These are phyloP conservation scores for Parelbella ahira DNA, from an alignment of 2,888 invertebrate species.

Conservation along the genomic window DNA sequence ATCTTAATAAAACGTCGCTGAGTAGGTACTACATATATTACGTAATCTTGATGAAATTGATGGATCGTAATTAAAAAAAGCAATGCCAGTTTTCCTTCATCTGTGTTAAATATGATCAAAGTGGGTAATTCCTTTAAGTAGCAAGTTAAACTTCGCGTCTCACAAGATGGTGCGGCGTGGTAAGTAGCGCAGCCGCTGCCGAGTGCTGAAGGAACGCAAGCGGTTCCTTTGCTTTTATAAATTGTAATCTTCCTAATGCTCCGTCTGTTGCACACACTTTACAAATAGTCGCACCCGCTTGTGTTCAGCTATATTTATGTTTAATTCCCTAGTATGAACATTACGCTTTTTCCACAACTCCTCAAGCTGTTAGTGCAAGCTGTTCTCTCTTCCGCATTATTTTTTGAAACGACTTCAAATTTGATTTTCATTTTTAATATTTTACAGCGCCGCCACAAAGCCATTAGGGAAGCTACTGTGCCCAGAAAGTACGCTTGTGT, in stretches of 20 bases:
- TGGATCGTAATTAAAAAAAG: too few relatives aligned
- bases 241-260: slow-evolving; percentile 78
- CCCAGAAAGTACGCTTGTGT: slow-evolving; percentile 13
- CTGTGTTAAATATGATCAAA: too few relatives aligned
- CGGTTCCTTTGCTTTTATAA: slow-evolving; percentile 62
- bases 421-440: slow-evolving; percentile 31
- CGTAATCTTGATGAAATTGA: too few relatives aligned
- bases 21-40: too few relatives aligned
- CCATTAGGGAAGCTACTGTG: slow-evolving; percentile 10
- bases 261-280: slow-evolving; percentile 56
- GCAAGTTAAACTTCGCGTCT: background rate
- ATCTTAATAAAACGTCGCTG: too few relatives aligned
- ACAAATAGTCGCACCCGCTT: slow-evolving; percentile 54
- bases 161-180: background rate
- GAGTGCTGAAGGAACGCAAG: slow-evolving; percentile 34
- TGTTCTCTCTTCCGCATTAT: slow-evolving; percentile 28
- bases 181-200: slow-evolving; percentile 24
- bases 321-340: slow-evolving; percentile 41
- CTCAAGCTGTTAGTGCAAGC: slow-evolving; percentile 34
- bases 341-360: slow-evolving; percentile 25
- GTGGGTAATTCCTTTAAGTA: slow-evolving; percentile 9
- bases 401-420: slow-evolving; percentile 22
- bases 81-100: too few relatives aligned
- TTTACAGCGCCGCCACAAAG: slow-evolving; percentile 25
- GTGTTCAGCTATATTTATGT: slow-evolving; percentile 45